Conservation (phyloP, 2,113 vertebrate species). For the Campylomormyrus tamandua region DNA sequence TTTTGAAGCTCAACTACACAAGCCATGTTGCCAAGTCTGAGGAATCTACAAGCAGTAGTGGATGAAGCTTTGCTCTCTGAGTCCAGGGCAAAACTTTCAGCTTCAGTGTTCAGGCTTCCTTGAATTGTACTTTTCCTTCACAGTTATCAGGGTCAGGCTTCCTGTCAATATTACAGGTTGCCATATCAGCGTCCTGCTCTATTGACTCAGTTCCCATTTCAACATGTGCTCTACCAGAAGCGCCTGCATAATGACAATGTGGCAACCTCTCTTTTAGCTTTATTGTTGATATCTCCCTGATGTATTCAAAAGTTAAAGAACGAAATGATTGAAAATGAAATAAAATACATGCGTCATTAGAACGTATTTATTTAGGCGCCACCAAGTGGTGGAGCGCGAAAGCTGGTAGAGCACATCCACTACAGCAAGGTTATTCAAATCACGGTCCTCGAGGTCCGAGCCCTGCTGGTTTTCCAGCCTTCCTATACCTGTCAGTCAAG, state of each 20-base stretch:
- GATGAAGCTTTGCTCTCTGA: not conserved
- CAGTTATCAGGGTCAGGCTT: not conserved
- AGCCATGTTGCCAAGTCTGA: not conserved
- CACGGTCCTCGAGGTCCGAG: no score
- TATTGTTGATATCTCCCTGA: not conserved
- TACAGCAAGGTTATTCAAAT: not conserved
- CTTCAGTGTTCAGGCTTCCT: not conserved
- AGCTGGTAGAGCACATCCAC: no score
- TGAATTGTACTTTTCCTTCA: not conserved
- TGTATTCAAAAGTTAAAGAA: not conserved
- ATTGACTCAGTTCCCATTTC: not conserved
- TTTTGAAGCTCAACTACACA: not conserved
- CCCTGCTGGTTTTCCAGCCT: no score
- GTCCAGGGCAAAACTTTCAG: not conserved
- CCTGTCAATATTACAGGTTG: not conserved
- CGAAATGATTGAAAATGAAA: not conserved
- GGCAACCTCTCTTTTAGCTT: not conserved
- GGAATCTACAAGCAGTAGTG: not conserved
- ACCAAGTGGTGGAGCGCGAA: not conserved
- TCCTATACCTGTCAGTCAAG: no score
- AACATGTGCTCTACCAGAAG: not conserved
- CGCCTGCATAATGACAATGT: not conserved
- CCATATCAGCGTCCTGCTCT: not conserved
- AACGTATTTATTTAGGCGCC: not conserved
- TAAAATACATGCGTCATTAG: not conserved